Evolutionary conservation across 2,113 vertebrate genomes (phyloP).

Genomic region (Bubo bubo): DNA sequence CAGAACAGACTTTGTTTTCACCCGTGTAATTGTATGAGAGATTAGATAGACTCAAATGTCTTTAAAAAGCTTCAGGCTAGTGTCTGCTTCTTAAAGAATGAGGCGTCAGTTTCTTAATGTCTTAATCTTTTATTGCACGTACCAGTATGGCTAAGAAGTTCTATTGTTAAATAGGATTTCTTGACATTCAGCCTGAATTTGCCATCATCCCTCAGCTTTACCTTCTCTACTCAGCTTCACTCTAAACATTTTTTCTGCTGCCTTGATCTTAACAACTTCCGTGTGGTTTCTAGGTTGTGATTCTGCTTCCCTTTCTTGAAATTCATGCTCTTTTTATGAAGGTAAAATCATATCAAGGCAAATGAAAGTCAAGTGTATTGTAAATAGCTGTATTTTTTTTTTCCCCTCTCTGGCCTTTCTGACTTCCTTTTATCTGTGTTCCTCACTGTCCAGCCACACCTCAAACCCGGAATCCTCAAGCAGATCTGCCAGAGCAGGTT

Average conservation of each 20-base stretch:
- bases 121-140: neutral
- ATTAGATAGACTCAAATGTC: neutral
- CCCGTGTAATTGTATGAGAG: neutral
- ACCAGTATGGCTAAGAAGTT: neutral
- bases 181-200: neutral
- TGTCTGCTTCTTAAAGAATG: neutral
- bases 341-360: neutral
- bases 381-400: neutral
- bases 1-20: neutral
- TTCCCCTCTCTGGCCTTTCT: neutral
- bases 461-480: neutral
- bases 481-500: neutral
- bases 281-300: neutral
- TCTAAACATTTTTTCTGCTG: neutral
- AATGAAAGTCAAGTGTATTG: neutral
- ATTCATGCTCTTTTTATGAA: neutral
- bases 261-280: neutral
- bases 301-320: neutral
- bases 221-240: neutral
- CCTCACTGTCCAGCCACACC: neutral
- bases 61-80: neutral
- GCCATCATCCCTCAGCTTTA: neutral
- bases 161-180: neutral
- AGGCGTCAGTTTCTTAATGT: neutral
- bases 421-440: neutral